Conservation (phyloP, 2,113 vertebrate genomes). For the Ptilorrhoa leucosticta region DNA sequence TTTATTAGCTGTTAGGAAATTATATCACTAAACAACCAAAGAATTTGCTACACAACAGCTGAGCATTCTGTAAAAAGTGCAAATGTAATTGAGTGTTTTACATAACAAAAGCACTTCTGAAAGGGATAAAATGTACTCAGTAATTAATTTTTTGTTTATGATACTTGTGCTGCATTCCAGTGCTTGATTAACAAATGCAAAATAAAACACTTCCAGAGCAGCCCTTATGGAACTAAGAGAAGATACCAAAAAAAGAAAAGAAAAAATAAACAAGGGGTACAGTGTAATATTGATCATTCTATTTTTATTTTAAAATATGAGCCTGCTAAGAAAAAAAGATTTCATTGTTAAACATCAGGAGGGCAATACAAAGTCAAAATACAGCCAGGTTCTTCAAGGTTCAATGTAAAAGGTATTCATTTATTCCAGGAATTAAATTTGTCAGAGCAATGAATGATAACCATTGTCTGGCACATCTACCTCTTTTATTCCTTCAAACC, state of each 20-base stretch:
- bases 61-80: constrained; percentile 8
- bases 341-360: constrained; percentile 73
- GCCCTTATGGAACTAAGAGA: background rate
- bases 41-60: constrained; percentile 9
- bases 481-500: constrained; percentile 48
- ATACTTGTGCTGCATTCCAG: constrained; percentile 15
- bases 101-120: constrained; percentile 41
- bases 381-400: constrained; percentile 17
- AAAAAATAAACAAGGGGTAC: background rate
- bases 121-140: background rate
- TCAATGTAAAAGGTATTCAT: constrained; percentile 29
- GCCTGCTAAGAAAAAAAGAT: background rate
- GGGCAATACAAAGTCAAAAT: constrained; percentile 32
- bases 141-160: constrained; percentile 51
- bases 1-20: constrained; percentile 34
- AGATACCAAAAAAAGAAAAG: background rate
- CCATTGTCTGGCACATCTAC: constrained; percentile 38
- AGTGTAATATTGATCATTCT: background rate
- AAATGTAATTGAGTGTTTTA: constrained; percentile 47
- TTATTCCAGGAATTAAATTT: constrained; percentile 64
- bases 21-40: background rate
- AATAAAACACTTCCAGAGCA: background rate
- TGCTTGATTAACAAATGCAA: constrained; percentile 13
- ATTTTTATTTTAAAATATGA: background rate
- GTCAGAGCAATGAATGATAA: constrained; percentile 48